Evolutionary conservation across 2,888 invertebrate genomes (phyloP), one percentile per base, ranked within the genome.

Genomic region (Diaperis boleti): DNA sequence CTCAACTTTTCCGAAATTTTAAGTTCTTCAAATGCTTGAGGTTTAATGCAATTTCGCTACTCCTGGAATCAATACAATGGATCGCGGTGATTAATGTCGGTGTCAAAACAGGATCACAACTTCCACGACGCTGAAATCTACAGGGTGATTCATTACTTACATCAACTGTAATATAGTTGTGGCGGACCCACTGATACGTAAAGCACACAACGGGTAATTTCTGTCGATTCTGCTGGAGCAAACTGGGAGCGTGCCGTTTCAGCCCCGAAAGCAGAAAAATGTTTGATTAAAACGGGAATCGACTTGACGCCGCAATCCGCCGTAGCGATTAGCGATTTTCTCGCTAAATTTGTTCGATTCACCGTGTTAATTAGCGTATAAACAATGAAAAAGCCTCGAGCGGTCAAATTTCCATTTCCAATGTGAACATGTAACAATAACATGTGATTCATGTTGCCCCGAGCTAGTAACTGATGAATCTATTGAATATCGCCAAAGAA

Each of bases 401-500:
- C 71, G 49, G 54, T 59, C 63, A 61, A 62, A 74, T 74, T 74
- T 72, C 72, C 74, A 72, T 72, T 69, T 63, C 64, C 55, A 68
- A 65, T 67, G 72, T 67, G 17, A 10, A 6, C 13, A 70, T 71
- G 72, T 70, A 74, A 74, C 74, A 73, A 74, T 74, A 75, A 72
- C 73, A 72, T 70, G 72, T 74, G 74, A 75, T 74, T 74, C 67
- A 62, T 68, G 65, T 42, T 67, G 74, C 76, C 72, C 62, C 61
- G 67, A 72, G 74, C 70, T 31, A 45, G 67, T 65, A 69, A 69
- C 71, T 72, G 73, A 73, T 75, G 72, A 72, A 71, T 73, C 72
- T 69, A 69, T 69, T 63, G 69, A 68, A 67, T 67, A 65, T 62
- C 44, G 59, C 35, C 18, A 42, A 55, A 52, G 22, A 52, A 52